Evolutionary conservation across 2,888 invertebrate species (phyloP).

Genomic region (Gymnocheta viridis): DNA sequence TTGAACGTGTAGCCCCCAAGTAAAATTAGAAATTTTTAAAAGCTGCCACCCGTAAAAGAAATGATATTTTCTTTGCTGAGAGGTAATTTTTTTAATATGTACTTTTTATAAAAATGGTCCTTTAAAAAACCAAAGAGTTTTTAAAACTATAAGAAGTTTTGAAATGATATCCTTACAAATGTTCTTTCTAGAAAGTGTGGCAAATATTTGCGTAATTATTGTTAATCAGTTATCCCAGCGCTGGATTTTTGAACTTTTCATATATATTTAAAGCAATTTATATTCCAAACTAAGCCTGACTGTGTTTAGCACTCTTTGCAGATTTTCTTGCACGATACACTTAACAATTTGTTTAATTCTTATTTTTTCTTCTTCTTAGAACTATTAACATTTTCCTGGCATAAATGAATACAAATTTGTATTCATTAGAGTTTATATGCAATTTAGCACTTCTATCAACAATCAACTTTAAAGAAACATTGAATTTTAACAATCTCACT

Average conservation of each 20-base stretch:
- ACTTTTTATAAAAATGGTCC: too few species aligned
- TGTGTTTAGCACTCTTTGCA: background rate
- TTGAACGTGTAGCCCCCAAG: too few species aligned
- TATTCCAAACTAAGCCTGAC: background rate
- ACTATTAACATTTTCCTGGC: constrained; percentile 20
- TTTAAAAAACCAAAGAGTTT: too few species aligned
- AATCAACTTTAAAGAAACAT: constrained; percentile 4
- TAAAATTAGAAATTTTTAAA: too few species aligned
- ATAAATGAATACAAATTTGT: constrained; percentile 18
- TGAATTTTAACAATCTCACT: constrained; percentile 32
- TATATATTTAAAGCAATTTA: background rate
- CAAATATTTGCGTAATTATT: background rate
- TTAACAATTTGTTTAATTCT: background rate
- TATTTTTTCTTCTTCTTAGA: constrained; percentile 10
- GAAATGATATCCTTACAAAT: background rate
- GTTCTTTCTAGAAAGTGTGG: background rate
- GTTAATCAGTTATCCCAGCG: background rate
- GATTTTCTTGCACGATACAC: background rate
- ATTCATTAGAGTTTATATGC: constrained; percentile 43
- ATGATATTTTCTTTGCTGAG: too few species aligned
- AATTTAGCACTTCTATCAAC: constrained; percentile 27
- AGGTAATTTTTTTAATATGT: too few species aligned
- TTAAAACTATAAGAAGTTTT: too few species aligned
- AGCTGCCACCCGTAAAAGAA: too few species aligned
- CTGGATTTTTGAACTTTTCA: background rate